Evolutionary conservation across 2,113 vertebrate genomes (phyloP).

Genomic region (Orientallactaga bullata): DNA sequence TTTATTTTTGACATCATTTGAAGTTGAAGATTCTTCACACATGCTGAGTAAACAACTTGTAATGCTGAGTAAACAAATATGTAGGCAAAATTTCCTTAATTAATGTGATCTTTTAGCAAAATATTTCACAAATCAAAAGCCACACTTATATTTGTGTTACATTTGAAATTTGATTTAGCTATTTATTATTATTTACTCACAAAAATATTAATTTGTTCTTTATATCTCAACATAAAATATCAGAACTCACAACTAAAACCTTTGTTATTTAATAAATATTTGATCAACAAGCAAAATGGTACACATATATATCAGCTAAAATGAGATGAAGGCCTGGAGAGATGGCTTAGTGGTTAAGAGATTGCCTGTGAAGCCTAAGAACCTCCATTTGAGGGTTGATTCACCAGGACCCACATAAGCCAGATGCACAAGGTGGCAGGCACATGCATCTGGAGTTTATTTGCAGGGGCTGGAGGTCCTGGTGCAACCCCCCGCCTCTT

Average conservation of each 20-base stretch:
- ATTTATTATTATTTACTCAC: not conserved
- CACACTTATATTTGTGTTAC: not conserved
- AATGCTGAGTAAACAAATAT: not conserved
- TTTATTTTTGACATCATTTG: constrained; percentile 46
- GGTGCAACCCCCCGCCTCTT: too few species aligned
- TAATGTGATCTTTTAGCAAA: constrained; percentile 34
- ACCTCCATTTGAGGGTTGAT: too few species aligned
- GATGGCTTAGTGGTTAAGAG: too few species aligned
- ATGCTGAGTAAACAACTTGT: not conserved
- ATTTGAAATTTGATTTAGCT: not conserved
- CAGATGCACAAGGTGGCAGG: too few species aligned
- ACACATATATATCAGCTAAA: too few species aligned
- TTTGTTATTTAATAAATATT: constrained; percentile 10
- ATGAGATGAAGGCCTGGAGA: too few species aligned
- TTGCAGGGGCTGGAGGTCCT: too few species aligned
- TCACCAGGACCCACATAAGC: too few species aligned
- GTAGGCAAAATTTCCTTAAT: not conserved
- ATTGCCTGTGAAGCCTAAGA: too few species aligned
- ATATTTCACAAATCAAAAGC: constrained; percentile 13
- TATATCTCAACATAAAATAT: not conserved
- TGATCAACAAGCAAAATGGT: not conserved
- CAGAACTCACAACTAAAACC: not conserved
- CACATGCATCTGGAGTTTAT: too few species aligned
- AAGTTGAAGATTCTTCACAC: constrained; percentile 30
- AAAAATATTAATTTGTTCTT: too few species aligned